Conservation (phyloP, 2,888 invertebrate genomes). For the Vanessa cardui region DNA sequence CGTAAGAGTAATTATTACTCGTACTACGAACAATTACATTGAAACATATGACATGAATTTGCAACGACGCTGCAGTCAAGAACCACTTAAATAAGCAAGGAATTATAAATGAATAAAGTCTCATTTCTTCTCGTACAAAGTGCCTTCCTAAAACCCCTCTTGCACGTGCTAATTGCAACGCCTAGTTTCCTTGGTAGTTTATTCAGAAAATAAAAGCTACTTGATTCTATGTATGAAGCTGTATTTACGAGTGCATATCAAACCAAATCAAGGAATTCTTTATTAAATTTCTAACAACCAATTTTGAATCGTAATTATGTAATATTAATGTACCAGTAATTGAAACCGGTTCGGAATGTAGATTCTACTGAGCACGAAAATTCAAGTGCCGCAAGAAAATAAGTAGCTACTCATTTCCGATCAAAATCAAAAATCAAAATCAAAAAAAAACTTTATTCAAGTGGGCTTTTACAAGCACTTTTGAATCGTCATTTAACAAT, state of each 20-base stretch:
- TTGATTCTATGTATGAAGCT: background rate
- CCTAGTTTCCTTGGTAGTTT: constrained; percentile 7
- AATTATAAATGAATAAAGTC: constrained; percentile 24
- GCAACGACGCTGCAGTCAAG: constrained; percentile 6
- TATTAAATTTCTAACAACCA: no score
- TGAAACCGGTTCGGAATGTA: no score
- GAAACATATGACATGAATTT: background rate
- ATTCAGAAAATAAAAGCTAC: background rate
- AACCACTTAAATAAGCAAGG: constrained; percentile 21
- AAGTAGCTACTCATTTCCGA: no score
- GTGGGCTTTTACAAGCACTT: no score
- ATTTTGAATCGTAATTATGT: no score
- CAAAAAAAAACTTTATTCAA: no score
- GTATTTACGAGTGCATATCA: background rate
- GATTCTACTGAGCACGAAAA: no score
- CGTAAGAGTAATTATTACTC: no score
- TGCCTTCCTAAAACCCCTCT: constrained; percentile 5
- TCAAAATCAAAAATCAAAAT: no score
- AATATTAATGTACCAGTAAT: no score
- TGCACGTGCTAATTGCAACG: constrained; percentile 20
- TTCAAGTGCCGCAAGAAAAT: no score
- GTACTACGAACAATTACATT: background rate
- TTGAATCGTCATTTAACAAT: no score
- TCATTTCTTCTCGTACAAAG: constrained; percentile 19
- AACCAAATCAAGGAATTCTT: background rate